Evolutionary conservation across 2,113 vertebrate species (phyloP).

Genomic region (Ptilorrhoa leucosticta): DNA sequence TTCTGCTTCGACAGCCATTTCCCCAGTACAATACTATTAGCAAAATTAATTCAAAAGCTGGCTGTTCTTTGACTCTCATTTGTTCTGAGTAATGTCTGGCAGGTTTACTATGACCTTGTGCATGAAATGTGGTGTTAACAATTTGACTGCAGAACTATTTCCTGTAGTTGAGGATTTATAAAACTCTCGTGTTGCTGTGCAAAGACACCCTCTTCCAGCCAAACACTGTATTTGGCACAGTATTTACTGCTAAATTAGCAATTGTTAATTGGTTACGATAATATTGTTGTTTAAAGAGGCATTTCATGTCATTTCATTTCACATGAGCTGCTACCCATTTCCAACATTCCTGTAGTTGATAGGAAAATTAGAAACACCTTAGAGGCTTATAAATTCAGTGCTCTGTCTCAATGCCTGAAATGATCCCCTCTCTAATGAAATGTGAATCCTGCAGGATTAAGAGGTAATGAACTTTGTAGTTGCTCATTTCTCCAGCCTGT

Average conservation of each 20-base stretch:
- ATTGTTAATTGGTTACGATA: neutral
- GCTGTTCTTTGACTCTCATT: neutral
- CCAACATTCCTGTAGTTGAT: neutral
- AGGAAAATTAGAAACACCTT: neutral
- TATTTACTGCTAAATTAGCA: neutral
- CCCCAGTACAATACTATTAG: neutral
- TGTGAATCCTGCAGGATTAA: neutral
- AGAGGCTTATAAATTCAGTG: neutral
- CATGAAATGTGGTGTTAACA: neutral
- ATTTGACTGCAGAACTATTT: neutral
- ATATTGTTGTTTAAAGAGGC: neutral
- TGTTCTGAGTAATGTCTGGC: slow-evolving; percentile 1
- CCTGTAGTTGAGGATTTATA: neutral
- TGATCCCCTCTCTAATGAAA: neutral
- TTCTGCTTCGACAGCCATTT: neutral
- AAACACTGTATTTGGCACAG: neutral
- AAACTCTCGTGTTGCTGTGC: neutral
- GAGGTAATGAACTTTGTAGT: neutral
- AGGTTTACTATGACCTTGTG: neutral
- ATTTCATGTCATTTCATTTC: neutral
- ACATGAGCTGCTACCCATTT: neutral
- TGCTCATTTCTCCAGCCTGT: neutral
- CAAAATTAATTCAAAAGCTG: slow-evolving; percentile 10
- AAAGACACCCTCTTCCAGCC: neutral
- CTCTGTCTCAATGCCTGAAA: neutral